Conservation (phyloP, 2,888 invertebrate species). For the Lordiphosa fenestrarum region DNA sequence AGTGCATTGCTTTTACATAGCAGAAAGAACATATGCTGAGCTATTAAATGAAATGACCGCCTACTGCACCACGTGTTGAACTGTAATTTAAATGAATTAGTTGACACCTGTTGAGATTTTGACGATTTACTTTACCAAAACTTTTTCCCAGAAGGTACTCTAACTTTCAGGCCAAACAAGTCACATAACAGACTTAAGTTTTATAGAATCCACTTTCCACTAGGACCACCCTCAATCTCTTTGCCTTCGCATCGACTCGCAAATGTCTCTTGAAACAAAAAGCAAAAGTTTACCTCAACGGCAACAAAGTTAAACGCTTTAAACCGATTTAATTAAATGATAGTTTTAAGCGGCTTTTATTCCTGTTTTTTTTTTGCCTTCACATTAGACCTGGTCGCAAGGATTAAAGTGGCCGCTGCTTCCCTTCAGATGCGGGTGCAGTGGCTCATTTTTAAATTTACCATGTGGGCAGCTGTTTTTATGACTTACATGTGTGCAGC, state of each 20-base stretch:
- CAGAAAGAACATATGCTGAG: too few relatives aligned
- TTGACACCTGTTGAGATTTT: too few relatives aligned
- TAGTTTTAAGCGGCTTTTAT: conserved; percentile 60
- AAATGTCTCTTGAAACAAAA: neutral
- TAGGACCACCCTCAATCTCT: neutral
- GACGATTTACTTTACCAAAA: too few relatives aligned
- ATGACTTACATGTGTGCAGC: conserved; percentile 45
- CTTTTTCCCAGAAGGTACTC: too few relatives aligned
- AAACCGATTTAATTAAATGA: conserved; percentile 43
- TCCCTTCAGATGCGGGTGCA: conserved; percentile 47
- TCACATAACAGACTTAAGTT: too few relatives aligned
- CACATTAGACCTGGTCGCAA: conserved; percentile 23
- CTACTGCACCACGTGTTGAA: too few relatives aligned
- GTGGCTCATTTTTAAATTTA: conserved; percentile 2
- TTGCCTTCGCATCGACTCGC: too few relatives aligned
- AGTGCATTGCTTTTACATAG: too few relatives aligned
- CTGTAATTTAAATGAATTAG: too few relatives aligned
- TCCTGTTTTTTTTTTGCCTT: conserved; percentile 20
- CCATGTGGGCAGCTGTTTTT: conserved; percentile 72
- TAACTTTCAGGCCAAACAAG: too few relatives aligned
- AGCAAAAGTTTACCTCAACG: neutral
- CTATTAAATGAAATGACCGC: too few relatives aligned
- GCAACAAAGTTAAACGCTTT: conserved; percentile 7
- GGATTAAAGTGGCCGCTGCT: conserved; percentile 26
- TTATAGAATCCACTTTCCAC: neutral